phyloP scores from a whole-genome alignment of 2,113 vertebrate species.

The Pterocles orientalis region DNA sequence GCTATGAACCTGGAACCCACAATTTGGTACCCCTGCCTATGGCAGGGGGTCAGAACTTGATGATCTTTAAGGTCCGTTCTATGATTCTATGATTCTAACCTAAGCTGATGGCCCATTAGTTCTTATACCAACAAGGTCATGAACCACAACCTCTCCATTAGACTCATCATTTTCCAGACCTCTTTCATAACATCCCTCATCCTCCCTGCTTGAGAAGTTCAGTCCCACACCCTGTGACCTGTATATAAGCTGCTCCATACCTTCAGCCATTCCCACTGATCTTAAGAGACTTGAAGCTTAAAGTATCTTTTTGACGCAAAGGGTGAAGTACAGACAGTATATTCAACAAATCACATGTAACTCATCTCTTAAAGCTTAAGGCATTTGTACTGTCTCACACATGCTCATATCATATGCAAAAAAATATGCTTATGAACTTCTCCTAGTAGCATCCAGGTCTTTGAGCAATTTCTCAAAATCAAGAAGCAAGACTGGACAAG shows the following conservation, averaged over 20 bases:
- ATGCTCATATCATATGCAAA: not conserved
- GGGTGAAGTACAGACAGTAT: not conserved
- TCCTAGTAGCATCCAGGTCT: not conserved
- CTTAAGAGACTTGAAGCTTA: not conserved
- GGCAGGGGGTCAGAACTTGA: no score
- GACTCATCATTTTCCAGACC: not conserved
- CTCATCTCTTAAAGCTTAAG: not conserved
- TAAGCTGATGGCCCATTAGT: not conserved
- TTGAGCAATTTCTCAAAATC: not conserved
- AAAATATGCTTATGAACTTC: not conserved
- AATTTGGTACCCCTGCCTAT: no score
- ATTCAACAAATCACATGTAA: not conserved
- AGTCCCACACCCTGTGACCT: not conserved
- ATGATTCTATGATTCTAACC: no score
- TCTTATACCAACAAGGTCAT: not conserved
- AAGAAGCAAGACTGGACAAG: not conserved
- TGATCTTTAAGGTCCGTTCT: no score
- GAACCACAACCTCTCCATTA: not conserved
- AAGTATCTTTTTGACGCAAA: not conserved
- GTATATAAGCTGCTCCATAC: not conserved
- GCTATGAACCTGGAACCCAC: not conserved
- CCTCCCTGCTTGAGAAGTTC: not conserved
- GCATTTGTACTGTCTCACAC: not conserved
- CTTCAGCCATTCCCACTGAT: not conserved
- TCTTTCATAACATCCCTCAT: not conserved